phyloP scores from a whole-genome alignment of 2,888 invertebrate species.

The Limenitis camilla region DNA sequence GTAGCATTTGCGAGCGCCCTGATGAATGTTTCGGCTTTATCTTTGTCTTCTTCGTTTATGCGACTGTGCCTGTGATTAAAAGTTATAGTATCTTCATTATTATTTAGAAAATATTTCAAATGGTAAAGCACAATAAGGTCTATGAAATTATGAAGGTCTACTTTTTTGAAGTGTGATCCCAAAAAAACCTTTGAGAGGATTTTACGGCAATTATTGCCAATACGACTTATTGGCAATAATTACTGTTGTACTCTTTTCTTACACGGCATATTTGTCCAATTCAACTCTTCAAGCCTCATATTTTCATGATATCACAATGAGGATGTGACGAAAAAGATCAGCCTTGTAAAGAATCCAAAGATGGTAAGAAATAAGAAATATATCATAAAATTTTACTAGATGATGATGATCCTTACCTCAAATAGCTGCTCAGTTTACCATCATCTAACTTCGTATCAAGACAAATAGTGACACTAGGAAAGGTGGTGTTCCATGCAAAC shows the following conservation, averaged over 20 bases:
- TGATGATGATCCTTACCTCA: conserved; percentile 53
- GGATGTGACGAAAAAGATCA: too few relatives aligned
- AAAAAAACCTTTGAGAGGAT: too few relatives aligned
- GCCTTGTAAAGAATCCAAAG: neutral
- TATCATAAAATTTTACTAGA: neutral
- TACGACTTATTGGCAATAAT: too few relatives aligned
- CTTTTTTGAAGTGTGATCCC: too few relatives aligned
- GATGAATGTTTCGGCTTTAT: conserved; percentile 71
- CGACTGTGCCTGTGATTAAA: conserved; percentile 30
- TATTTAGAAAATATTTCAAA: too few relatives aligned
- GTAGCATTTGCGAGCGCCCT: conserved; percentile 72
- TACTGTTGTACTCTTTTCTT: too few relatives aligned
- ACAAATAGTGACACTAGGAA: conserved; percentile 81
- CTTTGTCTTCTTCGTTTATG: conserved; percentile 60
- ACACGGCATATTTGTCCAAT: too few relatives aligned
- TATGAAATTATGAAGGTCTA: too few relatives aligned
- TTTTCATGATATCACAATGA: too few relatives aligned
- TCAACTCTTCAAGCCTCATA: too few relatives aligned
- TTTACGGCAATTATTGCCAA: too few relatives aligned
- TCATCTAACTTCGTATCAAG: conserved; percentile 73
- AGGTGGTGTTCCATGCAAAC: conserved; percentile 82
- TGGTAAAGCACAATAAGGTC: too few relatives aligned
- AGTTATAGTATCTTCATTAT: neutral
- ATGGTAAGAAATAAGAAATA: neutral
- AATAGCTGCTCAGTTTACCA: conserved; percentile 66